These are phyloP conservation scores for Aricia artaxerxes DNA, from an alignment of 2,888 invertebrate genomes.

Conservation along the genomic window DNA sequence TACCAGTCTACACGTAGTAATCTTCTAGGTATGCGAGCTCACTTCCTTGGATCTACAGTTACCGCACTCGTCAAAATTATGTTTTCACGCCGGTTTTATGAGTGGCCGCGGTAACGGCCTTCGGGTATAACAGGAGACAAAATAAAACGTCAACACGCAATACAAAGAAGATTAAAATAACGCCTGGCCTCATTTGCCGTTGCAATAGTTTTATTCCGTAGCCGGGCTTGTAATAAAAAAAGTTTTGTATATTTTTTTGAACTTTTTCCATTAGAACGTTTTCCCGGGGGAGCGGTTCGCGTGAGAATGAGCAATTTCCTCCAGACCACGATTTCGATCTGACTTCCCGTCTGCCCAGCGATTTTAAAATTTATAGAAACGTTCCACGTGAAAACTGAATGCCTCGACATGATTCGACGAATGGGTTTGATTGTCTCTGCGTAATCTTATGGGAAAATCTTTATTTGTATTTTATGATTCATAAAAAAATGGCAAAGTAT, in stretches of 20 bases:
- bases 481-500: too few relatives aligned
- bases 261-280: constrained; percentile 76
- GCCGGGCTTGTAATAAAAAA: constrained; percentile 62
- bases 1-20: too few relatives aligned
- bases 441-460: neutral
- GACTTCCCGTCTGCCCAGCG: constrained; percentile 76
- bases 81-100: too few relatives aligned
- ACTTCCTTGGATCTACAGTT: too few relatives aligned
- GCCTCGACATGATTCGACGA: constrained; percentile 18
- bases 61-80: too few relatives aligned
- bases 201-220: constrained; percentile 42
- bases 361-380: constrained; percentile 78
- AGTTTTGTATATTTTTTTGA: constrained; percentile 72
- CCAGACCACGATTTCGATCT: constrained; percentile 76
- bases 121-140: too few relatives aligned
- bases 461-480: too few relatives aligned
- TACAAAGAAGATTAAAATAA: constrained; percentile 26
- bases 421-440: neutral
- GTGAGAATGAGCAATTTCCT: constrained; percentile 80
- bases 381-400: constrained; percentile 68
- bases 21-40: too few relatives aligned
- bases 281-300: constrained; percentile 69
- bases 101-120: too few relatives aligned
- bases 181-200: constrained; percentile 8
- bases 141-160: neutral